Evolutionary conservation across 2,797 vertebrate species (phyloP).

Genomic region (Varecia variegata): DNA sequence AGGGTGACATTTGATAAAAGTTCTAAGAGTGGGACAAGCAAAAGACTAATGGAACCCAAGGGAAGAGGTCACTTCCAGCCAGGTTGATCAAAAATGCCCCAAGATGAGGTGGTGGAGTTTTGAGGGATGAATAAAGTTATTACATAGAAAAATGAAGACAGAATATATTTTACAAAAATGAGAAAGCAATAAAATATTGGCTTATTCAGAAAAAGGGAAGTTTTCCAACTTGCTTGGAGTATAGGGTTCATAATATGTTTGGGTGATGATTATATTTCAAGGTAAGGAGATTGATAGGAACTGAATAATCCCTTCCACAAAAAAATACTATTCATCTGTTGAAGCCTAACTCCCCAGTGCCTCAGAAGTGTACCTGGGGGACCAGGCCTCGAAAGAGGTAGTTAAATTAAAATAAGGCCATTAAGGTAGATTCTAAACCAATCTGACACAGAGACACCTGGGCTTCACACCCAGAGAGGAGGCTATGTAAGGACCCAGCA

Average conservation of each 20-base stretch:
- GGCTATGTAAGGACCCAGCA: fast-evolving
- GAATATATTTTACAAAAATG: not conserved
- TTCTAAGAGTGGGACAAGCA: not conserved
- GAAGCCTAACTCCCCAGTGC: not conserved
- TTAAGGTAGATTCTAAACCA: not conserved
- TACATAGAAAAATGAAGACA: not conserved
- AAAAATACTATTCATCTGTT: not conserved
- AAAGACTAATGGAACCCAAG: not conserved
- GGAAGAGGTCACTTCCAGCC: not conserved
- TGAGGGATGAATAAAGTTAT: not conserved
- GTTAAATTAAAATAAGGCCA: not conserved
- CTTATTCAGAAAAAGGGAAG: not conserved
- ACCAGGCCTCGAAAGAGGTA: not conserved
- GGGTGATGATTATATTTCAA: not conserved
- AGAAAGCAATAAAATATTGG: not conserved
- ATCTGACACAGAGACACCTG: not conserved
- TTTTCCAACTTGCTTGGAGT: not conserved
- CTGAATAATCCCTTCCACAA: not conserved
- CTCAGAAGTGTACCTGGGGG: not conserved
- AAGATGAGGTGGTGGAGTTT: not conserved
- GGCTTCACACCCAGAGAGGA: too few species aligned
- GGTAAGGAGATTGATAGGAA: not conserved
- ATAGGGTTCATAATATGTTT: not conserved
- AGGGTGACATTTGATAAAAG: not conserved
- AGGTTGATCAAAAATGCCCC: not conserved